Percentiles rank a stretch among this genome's conserved stretches.
These are phyloP conservation scores for Aix galericulata DNA, from an alignment of 2,113 vertebrate genomes.

Conservation along the genomic window DNA sequence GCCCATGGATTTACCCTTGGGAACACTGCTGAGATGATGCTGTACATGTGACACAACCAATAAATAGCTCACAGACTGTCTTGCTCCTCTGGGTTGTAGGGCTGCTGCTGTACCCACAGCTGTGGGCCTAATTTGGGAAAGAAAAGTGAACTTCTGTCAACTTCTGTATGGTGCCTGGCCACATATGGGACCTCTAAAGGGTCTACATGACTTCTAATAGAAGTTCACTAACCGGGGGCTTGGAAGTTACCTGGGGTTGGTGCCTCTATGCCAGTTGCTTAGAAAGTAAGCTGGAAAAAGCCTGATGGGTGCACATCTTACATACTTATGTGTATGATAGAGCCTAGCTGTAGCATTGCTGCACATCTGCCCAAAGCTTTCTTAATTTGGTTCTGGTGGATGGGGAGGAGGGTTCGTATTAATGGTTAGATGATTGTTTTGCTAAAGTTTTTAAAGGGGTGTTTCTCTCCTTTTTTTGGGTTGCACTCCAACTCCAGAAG, in stretches of 20 bases:
- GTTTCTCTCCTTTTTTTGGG: slow-evolving; percentile 72
- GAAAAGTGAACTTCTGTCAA: rapidly evolving
- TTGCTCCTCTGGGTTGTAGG: background rate
- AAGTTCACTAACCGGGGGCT: rapidly evolving
- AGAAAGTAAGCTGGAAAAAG: background rate
- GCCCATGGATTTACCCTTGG: rapidly evolving
- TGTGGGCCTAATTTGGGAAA: too few species aligned
- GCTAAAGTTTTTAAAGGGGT: slow-evolving; percentile 70
- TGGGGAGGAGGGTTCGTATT: background rate
- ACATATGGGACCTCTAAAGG: rapidly evolving
- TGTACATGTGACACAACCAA: rapidly evolving
- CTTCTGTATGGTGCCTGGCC: rapidly evolving
- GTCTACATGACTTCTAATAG: rapidly evolving
- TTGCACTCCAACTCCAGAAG: slow-evolving; percentile 81
- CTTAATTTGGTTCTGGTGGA: rapidly evolving
- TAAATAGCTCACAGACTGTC: rapidly evolving
- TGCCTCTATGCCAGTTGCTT: rapidly evolving
- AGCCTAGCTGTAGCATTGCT: rapidly evolving
- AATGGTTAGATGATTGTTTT: slow-evolving; percentile 24
- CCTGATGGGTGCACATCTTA: rapidly evolving
- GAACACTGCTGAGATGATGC: background rate
- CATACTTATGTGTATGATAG: rapidly evolving
- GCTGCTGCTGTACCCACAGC: background rate
- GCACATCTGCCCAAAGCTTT: rapidly evolving
- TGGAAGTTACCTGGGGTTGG: background rate